Base-by-base conservation (phyloP, 2,888 invertebrate genomes). In the Monopis laevigella region DNA sequence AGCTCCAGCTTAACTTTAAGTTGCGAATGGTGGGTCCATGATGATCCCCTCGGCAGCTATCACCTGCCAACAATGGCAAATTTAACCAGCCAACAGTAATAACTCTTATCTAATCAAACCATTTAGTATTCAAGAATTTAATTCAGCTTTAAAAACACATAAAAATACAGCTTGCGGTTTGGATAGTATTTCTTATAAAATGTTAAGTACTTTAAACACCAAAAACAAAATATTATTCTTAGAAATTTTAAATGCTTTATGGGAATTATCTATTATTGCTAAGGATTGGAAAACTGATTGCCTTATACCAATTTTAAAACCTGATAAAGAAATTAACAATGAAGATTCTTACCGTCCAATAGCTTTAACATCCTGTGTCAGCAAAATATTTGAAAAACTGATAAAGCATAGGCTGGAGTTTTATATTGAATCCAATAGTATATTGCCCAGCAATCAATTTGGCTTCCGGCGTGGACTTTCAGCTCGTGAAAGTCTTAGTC, bases 351-450 rank as follows among this genome's bases (percentile, higher is more conserved):
- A 46, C 21, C 27, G 44, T 26, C 45, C 46, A 10, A 46, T 48
- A 11, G 43, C 48, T 11, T 14, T 49, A 30, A 38, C 45, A 16
- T 48, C 46, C 21, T 48, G 46, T 18, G 24, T 46, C 21, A 46
- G 48, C 6, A 49, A 48, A 39, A 19, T 46, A 14, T 49, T 48
- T 42, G 45, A 49, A 42, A 16, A 44, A 12, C 44, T 46, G 41
- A 11, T 49, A 24, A 49, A 48, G 41, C 2, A 40, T 13, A 13
- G 44, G 13, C 21, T 47, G 26, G 43, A 43, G n/a, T 43, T 40
- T 42, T 38, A 14, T 16, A 32, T 45, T 14, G 43, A 43, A 21
- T 28, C 4, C 5, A 43, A 46, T 28, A 30, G 29, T 36, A 7
- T 43, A 14, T 32, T 44, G 41, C 46, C 44, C 32, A 16, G 6